A percentile compares a stretch with the other conserved stretches of the same genome.
These are phyloP conservation scores for Actinernus sp. DNA, from an alignment of 92 coral and sea anemone genomes.

Conservation along the genomic window DNA sequence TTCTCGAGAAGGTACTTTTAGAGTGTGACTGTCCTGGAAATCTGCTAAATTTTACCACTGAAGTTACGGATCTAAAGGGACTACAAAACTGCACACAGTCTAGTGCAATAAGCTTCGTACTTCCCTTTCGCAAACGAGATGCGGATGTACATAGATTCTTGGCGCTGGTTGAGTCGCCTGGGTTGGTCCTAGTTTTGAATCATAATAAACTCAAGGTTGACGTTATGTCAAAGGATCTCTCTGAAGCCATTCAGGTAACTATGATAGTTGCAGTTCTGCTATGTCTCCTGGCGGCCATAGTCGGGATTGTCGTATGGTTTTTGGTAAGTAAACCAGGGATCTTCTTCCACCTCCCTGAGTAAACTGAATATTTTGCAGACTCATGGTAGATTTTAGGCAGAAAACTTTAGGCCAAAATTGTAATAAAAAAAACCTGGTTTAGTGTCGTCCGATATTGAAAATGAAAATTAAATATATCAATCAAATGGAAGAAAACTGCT, in stretches of 20 bases:
- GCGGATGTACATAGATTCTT: neutral
- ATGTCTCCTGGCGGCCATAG: constrained; percentile 45
- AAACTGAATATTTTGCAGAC: too few species aligned
- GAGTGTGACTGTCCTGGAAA: neutral
- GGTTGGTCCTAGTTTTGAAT: constrained; percentile 13
- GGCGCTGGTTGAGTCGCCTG: constrained; percentile 25
- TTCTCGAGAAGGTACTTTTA: neutral
- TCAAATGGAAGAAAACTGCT: too few species aligned
- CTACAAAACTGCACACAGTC: constrained; percentile 13
- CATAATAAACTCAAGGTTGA: constrained; percentile 5
- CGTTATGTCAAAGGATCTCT: constrained; percentile 1
- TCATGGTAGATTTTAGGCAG: too few species aligned
- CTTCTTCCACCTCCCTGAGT: too few species aligned
- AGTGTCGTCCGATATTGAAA: too few species aligned
- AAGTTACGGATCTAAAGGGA: neutral
- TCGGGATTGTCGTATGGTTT: constrained; percentile 66
- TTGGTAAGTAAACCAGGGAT: constrained; percentile 74
- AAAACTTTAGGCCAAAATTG: too few species aligned
- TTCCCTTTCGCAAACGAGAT: constrained; percentile 23
- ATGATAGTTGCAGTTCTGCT: constrained; percentile 51
- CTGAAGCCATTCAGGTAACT: constrained; percentile 23
- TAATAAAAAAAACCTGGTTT: too few species aligned
- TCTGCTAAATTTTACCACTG: constrained; percentile 1
- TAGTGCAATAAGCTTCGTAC: neutral
- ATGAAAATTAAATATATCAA: too few species aligned